Percentiles rank a stretch among this genome's conserved stretches.
Conservation (phyloP, 23 tunicate species). For the Trididemnum miniatum region DNA sequence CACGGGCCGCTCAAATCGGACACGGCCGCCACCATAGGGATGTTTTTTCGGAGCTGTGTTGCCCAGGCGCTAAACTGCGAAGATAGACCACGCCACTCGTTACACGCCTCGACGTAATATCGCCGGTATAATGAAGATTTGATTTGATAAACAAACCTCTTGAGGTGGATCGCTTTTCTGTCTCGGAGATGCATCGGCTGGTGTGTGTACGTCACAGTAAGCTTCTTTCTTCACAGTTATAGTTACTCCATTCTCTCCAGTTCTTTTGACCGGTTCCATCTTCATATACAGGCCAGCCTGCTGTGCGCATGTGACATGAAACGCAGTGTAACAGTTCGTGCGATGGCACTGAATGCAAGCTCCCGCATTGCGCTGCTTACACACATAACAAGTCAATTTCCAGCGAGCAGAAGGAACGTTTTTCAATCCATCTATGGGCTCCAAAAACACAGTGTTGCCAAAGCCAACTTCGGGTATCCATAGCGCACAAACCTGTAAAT, state of each 20-base stretch:
- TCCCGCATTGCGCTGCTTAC: slow-evolving; percentile 86
- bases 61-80: too few species aligned
- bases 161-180: too few species aligned
- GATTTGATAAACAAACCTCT: slow-evolving; percentile 14
- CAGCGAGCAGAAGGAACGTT: slow-evolving; percentile 87
- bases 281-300: slow-evolving; percentile 95
- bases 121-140: too few species aligned
- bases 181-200: slow-evolving; percentile 74
- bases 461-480: slow-evolving; percentile 98
- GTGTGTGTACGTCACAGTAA: slow-evolving; percentile 88
- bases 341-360: slow-evolving; percentile 96
- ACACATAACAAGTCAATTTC: slow-evolving; percentile 88
- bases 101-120: too few species aligned
- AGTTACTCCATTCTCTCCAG: slow-evolving; percentile 78
- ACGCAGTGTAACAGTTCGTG: slow-evolving; percentile 93
- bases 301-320: slow-evolving; percentile 99
- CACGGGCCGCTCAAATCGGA: too few species aligned
- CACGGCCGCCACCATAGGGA: too few species aligned
- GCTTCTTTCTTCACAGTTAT: slow-evolving; percentile 86
- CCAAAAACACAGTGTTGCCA: slow-evolving; percentile 92
- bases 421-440: slow-evolving; percentile 92
- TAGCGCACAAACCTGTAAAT: slow-evolving; percentile 83
- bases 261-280: slow-evolving; percentile 69
- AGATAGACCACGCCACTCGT: too few species aligned
- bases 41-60: too few species aligned